Conservation (phyloP, 2,888 invertebrate genomes). For the Aricia artaxerxes region DNA sequence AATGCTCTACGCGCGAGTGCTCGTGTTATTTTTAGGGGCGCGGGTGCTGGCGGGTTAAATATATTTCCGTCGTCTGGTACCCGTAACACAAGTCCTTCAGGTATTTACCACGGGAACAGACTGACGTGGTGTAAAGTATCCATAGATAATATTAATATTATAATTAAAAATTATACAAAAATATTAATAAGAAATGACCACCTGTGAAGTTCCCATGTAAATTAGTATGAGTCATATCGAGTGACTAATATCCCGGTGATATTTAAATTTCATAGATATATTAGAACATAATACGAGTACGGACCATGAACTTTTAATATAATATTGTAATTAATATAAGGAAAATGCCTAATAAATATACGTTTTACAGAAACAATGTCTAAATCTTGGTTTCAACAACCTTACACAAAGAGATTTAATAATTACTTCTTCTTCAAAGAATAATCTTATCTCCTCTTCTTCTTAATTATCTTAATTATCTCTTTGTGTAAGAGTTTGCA, state of each 20-base stretch:
- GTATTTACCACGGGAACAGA: too few relatives aligned
- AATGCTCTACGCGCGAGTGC: too few relatives aligned
- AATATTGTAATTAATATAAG: not conserved
- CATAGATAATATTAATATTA: too few relatives aligned
- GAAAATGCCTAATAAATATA: not conserved
- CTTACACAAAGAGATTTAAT: too few relatives aligned
- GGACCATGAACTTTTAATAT: not conserved
- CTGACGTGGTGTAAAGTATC: too few relatives aligned
- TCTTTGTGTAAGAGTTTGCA: not conserved
- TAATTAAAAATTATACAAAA: not conserved
- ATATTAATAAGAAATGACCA: not conserved
- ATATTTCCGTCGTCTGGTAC: too few relatives aligned
- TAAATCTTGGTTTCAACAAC: not conserved
- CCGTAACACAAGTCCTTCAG: too few relatives aligned
- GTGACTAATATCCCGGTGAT: not conserved
- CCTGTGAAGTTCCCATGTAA: not conserved
- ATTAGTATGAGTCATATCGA: not conserved
- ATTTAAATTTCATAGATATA: constrained; percentile 8
- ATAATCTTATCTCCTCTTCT: too few relatives aligned
- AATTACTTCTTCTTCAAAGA: too few relatives aligned
- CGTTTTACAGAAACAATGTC: not conserved
- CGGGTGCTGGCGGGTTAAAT: too few relatives aligned
- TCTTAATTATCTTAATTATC: too few relatives aligned
- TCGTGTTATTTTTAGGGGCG: too few relatives aligned
- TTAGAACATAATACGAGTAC: not conserved